Base-by-base conservation (phyloP, 2,888 invertebrate species). In the Diarsia rubi region DNA sequence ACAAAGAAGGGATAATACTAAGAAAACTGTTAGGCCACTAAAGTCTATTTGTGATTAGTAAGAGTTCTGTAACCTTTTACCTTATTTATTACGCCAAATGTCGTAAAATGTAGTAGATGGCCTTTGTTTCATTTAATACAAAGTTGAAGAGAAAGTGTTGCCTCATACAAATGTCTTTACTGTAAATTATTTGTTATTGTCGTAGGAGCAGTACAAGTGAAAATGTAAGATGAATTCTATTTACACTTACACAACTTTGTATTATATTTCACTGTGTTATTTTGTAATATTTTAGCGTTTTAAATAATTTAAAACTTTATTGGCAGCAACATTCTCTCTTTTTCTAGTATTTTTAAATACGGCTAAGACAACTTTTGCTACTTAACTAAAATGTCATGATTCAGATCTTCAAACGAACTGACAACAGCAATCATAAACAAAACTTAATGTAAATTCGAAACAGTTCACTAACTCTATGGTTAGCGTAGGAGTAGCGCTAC, bases 101-200 rank as follows among this genome's bases (percentile, higher is more conserved):
- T 44, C 54, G 70, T 82, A 59, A 75, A 84, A 57, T 69, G 24
- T 62, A 65, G 12, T 54, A 44, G 45, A 64, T 45, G 49, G 19
- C 14, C 49, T 72, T 77, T 82, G 78, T 85, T 73, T 60, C 37
- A 54, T 82, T 45, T 42, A 65, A 49, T 64, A 67, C 71, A 16
- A 60, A 76, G 71, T 72, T 47, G 63, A 37, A 78, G 76, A 77
- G 86, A 84, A 84, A 84, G 84, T 67, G 52, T 73, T 78, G 57
- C 44, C 59, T 70, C 66, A 69, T 68, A 81, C 81, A 75, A 76
- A 76, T 79, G 79, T 85, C 66, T 75, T 72, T 77, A 37, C 68
- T 63, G 69, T 74, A 74, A 80, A 83, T 86, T 84, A 77, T 86
- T 84, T 86, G 86, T 79, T 83, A 83, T 85, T 85, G 83, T 86